A percentile compares a stretch with the other conserved stretches of the same genome.
These are phyloP conservation scores for Encarsia formosa DNA, from an alignment of 2,888 invertebrate genomes.

Conservation along the genomic window DNA sequence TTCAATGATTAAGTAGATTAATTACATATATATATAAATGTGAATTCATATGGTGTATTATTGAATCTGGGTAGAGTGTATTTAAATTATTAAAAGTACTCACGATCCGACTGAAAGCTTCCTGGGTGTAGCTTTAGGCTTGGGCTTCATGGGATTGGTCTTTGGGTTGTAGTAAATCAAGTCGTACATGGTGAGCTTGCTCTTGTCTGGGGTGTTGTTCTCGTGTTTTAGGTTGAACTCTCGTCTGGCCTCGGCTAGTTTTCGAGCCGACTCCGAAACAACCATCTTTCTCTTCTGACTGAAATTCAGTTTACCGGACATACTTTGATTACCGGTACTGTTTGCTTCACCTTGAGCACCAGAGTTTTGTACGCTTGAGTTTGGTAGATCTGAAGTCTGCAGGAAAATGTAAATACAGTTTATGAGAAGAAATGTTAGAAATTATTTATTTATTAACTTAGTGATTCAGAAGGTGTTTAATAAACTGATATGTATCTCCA, in stretches of 20 bases:
- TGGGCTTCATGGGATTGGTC: constrained; percentile 64
- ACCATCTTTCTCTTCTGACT: constrained; percentile 40
- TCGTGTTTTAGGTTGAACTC: constrained; percentile 56
- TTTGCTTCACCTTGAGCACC: neutral
- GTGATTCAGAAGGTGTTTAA: no score
- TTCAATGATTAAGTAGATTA: no score
- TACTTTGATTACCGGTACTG: neutral
- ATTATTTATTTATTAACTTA: no score
- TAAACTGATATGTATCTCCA: no score
- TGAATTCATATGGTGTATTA: no score
- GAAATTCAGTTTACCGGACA: constrained; percentile 11
- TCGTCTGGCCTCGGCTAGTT: constrained; percentile 56
- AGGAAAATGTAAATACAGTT: neutral
- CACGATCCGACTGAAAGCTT: constrained; percentile 35
- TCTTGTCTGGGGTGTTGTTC: constrained; percentile 58
- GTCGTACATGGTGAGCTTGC: constrained; percentile 83
- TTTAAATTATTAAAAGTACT: constrained; percentile 30
- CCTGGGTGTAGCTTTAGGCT: constrained; percentile 24
- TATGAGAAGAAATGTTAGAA: no score
- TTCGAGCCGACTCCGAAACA: constrained; percentile 53
- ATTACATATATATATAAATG: no score
- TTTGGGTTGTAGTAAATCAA: constrained; percentile 87
- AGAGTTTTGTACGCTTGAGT: neutral
- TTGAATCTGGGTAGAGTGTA: no score
- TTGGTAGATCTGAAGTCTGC: neutral